phyloP scores from a whole-genome alignment of 2,888 invertebrate species.

The Harpalus rubripes region DNA sequence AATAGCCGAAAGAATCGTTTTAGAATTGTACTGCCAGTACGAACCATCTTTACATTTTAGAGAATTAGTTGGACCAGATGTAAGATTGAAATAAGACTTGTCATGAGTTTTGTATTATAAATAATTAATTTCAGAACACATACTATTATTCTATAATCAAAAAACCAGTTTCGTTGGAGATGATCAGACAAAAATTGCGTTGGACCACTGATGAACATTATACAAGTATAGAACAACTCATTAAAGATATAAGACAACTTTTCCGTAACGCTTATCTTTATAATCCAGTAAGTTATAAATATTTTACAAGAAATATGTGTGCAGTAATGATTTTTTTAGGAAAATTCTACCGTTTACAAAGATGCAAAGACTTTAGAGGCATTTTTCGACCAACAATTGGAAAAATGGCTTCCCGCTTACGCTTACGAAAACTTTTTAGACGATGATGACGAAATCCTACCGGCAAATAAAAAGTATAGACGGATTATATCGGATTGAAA shows the following conservation, averaged over 20 bases:
- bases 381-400: conserved; percentile 90
- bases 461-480: conserved; percentile 79
- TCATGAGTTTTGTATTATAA: background rate
- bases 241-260: conserved; percentile 90
- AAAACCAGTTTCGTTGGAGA: conserved; percentile 91
- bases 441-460: conserved; percentile 78
- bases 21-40: conserved; percentile 95
- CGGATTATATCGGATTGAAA: conserved; percentile 77
- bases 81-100: conserved; percentile 75
- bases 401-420: conserved; percentile 90
- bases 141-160: conserved; percentile 86
- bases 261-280: conserved; percentile 93
- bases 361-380: conserved; percentile 91
- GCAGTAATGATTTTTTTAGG: conserved; percentile 77
- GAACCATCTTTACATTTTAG: conserved; percentile 93
- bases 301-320: conserved; percentile 4
- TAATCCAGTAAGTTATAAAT: conserved; percentile 85
- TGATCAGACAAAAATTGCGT: conserved; percentile 89
- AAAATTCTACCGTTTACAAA: conserved; percentile 87
- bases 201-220: conserved; percentile 87
- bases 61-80: conserved; percentile 88
- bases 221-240: conserved; percentile 85
- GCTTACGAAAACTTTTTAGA: conserved; percentile 80
- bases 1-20: conserved; percentile 89
- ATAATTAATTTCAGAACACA: conserved; percentile 78